Conservation (phyloP, 2,797 vertebrate species). For the Distichodus sexfasciatus region DNA sequence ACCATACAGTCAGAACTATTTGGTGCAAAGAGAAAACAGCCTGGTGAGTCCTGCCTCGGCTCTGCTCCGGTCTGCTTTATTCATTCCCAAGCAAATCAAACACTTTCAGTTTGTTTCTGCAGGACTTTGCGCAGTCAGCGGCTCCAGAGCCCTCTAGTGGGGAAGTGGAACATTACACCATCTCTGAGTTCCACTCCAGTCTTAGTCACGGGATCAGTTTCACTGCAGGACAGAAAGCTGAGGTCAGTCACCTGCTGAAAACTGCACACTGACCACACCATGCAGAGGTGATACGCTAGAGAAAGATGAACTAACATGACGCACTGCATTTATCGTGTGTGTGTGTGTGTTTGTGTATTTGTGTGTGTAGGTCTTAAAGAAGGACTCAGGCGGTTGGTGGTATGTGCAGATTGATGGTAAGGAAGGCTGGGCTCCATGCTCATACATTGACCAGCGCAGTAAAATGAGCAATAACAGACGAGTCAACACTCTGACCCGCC, state of each 20-base stretch:
- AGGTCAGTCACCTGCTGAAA: conserved; percentile 74
- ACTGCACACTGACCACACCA: background rate
- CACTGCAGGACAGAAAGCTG: conserved; percentile 95
- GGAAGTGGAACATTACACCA: conserved; percentile 98
- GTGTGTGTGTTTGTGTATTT: background rate
- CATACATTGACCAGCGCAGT: conserved; percentile 96
- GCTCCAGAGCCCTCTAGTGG: conserved; percentile 96
- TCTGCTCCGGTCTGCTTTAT: background rate
- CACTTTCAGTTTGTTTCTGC: background rate
- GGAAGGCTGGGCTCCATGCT: conserved; percentile 97
- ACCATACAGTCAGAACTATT: conserved; percentile 90
- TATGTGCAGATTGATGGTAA: conserved; percentile 96
- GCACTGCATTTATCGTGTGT: background rate
- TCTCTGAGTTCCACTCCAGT: conserved; percentile 96
- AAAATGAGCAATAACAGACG: conserved; percentile 92
- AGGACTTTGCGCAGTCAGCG: conserved; percentile 96
- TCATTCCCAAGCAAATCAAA: too few relatives aligned
- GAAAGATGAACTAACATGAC: background rate
- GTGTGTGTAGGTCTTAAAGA: conserved; percentile 88
- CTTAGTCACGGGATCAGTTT: conserved; percentile 98
- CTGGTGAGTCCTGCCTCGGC: conserved; percentile 75
- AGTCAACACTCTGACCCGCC: conserved; percentile 93
- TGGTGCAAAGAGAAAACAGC: conserved; percentile 89
- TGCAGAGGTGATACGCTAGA: background rate
- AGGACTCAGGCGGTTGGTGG: conserved; percentile 98